A percentile compares a stretch with the other conserved stretches of the same genome.
phyloP scores from a whole-genome alignment of 2,113 vertebrate genomes.

The Sebastes fasciatus region DNA sequence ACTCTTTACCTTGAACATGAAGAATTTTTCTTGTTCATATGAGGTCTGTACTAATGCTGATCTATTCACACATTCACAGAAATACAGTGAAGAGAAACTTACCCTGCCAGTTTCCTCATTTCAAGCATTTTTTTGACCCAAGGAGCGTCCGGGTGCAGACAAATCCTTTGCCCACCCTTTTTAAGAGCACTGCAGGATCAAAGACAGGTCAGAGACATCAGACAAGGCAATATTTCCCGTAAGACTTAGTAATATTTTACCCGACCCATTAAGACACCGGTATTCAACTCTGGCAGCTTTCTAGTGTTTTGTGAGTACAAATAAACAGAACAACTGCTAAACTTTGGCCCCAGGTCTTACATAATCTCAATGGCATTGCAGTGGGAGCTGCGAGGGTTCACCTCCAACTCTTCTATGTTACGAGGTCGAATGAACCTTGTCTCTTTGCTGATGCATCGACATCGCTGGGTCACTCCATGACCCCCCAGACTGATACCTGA shows the following conservation, averaged over 20 bases:
- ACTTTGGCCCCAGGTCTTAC: slow-evolving; percentile 76
- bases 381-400: slow-evolving; percentile 83
- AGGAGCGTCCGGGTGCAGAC: slow-evolving; percentile 75
- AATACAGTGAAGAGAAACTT: slow-evolving; percentile 17
- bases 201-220: slow-evolving; percentile 30
- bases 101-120: slow-evolving; percentile 59
- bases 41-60: background rate
- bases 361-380: slow-evolving; percentile 88
- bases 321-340: background rate
- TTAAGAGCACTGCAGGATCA: slow-evolving; percentile 76
- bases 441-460: slow-evolving; percentile 84
- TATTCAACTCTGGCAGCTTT: background rate
- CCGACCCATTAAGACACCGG: background rate
- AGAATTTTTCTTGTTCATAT: background rate
- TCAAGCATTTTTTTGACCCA: slow-evolving; percentile 81
- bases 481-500: slow-evolving; percentile 60
- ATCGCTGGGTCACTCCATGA: slow-evolving; percentile 78
- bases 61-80: background rate
- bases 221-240: background rate
- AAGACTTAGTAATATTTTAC: background rate
- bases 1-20: background rate
- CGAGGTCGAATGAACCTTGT: slow-evolving; percentile 75
- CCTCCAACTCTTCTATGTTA: slow-evolving; percentile 80
- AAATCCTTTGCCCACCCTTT: slow-evolving; percentile 61
- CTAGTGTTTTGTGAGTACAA: background rate